These are phyloP conservation scores for Tiliacea aurago DNA, from an alignment of 2,888 invertebrate genomes.

Conservation along the genomic window DNA sequence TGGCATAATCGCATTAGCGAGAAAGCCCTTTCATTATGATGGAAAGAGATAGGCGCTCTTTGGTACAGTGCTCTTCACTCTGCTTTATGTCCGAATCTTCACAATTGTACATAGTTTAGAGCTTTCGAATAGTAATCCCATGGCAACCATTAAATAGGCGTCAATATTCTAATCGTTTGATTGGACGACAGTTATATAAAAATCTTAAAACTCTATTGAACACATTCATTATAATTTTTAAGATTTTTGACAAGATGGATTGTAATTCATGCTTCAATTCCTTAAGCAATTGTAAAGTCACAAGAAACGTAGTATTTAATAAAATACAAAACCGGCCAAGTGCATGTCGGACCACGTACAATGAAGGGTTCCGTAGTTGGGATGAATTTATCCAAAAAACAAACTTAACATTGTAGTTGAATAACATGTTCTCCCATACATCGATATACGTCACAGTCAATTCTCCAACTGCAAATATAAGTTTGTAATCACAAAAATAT, in stretches of 20 bases:
- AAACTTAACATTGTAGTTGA: too few species aligned
- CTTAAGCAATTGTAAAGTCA: neutral
- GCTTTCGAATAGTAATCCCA: neutral
- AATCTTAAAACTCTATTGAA: too few species aligned
- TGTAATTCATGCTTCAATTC: neutral
- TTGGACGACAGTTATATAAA: neutral
- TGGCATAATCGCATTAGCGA: constrained; percentile 32
- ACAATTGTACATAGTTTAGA: neutral
- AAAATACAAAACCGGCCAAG: too few species aligned
- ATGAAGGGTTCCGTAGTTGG: too few species aligned
- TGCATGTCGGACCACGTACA: too few species aligned
- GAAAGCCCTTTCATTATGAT: constrained; percentile 13
- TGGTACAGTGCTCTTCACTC: neutral
- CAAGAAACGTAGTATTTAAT: neutral
- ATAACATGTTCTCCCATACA: too few species aligned
- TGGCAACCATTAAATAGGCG: too few species aligned
- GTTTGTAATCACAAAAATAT: too few species aligned
- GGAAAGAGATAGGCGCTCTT: neutral
- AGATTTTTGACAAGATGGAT: neutral
- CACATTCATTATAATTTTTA: too few species aligned
- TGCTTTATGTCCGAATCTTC: neutral
- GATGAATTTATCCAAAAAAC: too few species aligned
- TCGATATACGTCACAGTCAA: too few species aligned
- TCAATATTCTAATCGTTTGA: neutral
- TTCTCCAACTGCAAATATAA: too few species aligned